These are phyloP conservation scores for Triops longicaudatus DNA, from an alignment of 1,140 invertebrate species.

Conservation along the genomic window DNA sequence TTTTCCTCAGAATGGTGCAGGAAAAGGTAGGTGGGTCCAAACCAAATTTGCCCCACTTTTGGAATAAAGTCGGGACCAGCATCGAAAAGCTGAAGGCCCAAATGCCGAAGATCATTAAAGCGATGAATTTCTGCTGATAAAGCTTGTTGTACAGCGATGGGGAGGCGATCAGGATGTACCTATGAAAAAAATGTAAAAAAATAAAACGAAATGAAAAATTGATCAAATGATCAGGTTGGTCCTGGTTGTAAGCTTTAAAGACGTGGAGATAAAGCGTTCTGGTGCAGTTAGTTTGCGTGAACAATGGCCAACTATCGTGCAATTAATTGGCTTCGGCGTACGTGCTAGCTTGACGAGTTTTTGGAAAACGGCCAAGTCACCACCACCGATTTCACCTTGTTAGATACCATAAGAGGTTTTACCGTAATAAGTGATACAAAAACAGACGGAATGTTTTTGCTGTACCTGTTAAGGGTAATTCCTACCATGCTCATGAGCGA, in stretches of 20 bases:
- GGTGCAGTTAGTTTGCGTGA: neutral
- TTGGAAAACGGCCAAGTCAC: neutral
- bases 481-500: constrained; percentile 80
- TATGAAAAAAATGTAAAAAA: constrained; percentile 41
- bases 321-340: neutral
- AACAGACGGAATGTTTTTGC: neutral
- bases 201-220: neutral
- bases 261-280: no score
- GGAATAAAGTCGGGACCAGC: constrained; percentile 64
- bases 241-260: neutral
- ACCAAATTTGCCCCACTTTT: constrained; percentile 72
- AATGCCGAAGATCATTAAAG: constrained; percentile 61
- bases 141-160: constrained; percentile 62
- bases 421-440: neutral
- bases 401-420: neutral
- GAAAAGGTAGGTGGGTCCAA: constrained; percentile 67
- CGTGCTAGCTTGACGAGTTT: neutral
- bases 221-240: neutral
- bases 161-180: constrained; percentile 71
- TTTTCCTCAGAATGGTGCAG: constrained; percentile 65
- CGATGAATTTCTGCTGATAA: constrained; percentile 59
- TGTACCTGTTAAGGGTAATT: constrained; percentile 77
- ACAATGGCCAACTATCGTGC: neutral
- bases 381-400: neutral
- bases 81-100: constrained; percentile 59